Evolutionary conservation across 2,888 invertebrate species (phyloP).

Genomic region (Pteria penguin): DNA sequence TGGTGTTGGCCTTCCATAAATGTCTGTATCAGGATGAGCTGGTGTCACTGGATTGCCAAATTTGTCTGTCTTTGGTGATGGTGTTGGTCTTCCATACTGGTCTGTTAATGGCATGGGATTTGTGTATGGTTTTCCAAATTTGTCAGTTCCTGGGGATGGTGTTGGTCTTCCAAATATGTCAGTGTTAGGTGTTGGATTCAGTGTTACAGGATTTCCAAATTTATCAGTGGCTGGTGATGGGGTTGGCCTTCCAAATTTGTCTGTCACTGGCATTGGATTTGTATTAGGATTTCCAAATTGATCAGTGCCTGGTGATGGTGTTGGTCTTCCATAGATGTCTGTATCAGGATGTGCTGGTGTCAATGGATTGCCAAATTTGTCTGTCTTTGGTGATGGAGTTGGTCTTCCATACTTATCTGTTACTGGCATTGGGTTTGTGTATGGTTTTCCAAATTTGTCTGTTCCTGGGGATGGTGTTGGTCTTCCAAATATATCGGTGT

Average conservation of each 20-base stretch:
- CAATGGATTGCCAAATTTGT: neutral
- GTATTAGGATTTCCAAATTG: slow-evolving; percentile 20
- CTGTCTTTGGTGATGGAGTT: slow-evolving; percentile 39
- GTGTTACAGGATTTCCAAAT: slow-evolving; percentile 20
- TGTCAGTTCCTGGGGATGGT: slow-evolving; percentile 1
- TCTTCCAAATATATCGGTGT: neutral
- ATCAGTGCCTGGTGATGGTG: slow-evolving; percentile 38
- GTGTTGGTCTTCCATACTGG: slow-evolving; percentile 19
- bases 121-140: slow-evolving; percentile 10
- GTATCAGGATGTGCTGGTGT: slow-evolving; percentile 30
- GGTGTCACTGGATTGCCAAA: slow-evolving; percentile 17
- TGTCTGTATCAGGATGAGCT: neutral
- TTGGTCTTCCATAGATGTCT: slow-evolving; percentile 28
- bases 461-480: slow-evolving; percentile 45
- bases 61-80: slow-evolving; percentile 9
- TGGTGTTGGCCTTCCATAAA: slow-evolving; percentile 30
- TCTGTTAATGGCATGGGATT: slow-evolving; percentile 1
- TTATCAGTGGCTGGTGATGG: slow-evolving; percentile 32
- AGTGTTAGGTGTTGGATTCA: slow-evolving; percentile 29
- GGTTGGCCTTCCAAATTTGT: slow-evolving; percentile 41
- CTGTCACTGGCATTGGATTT: neutral
- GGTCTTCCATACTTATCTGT: slow-evolving; percentile 20
- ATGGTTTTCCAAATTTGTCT: slow-evolving; percentile 18
- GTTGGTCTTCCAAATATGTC: slow-evolving; percentile 19
- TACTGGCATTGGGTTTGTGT: neutral